These are phyloP conservation scores for Tenthredo distinguenda DNA, from an alignment of 2,888 invertebrate species.

Conservation along the genomic window DNA sequence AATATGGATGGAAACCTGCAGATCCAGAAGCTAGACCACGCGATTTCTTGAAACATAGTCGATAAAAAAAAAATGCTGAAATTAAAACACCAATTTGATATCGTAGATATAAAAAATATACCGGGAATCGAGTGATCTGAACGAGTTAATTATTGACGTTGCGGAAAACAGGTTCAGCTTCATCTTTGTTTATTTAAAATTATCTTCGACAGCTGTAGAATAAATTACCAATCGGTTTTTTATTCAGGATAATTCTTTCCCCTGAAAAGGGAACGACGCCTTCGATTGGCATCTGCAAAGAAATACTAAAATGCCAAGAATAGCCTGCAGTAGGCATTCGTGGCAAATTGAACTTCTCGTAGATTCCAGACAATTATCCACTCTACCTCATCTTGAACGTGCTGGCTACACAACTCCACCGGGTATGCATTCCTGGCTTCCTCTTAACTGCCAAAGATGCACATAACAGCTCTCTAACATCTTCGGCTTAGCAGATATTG, in stretches of 20 bases:
- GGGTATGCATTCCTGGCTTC: conserved; percentile 19
- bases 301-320: conserved; percentile 40
- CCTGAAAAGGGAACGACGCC: not conserved
- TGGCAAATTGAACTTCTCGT: conserved; percentile 51
- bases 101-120: not conserved
- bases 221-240: not conserved
- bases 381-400: conserved; percentile 55
- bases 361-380: conserved; percentile 62
- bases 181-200: not conserved
- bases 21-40: not conserved
- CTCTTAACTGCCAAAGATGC: conserved; percentile 22
- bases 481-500: conserved; percentile 17
- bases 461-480: not conserved
- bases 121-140: not conserved
- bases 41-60: not conserved
- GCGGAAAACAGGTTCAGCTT: not conserved
- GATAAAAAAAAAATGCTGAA: not conserved
- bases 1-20: not conserved
- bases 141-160: not conserved
- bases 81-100: not conserved
- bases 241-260: not conserved
- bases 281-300: conserved; percentile 40
- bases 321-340: conserved; percentile 22
- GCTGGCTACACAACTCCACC: conserved; percentile 30
- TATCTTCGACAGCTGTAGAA: not conserved